These are phyloP conservation scores for Troglohyphantes excavatus DNA, from an alignment of 2,888 invertebrate genomes.

Conservation along the genomic window DNA sequence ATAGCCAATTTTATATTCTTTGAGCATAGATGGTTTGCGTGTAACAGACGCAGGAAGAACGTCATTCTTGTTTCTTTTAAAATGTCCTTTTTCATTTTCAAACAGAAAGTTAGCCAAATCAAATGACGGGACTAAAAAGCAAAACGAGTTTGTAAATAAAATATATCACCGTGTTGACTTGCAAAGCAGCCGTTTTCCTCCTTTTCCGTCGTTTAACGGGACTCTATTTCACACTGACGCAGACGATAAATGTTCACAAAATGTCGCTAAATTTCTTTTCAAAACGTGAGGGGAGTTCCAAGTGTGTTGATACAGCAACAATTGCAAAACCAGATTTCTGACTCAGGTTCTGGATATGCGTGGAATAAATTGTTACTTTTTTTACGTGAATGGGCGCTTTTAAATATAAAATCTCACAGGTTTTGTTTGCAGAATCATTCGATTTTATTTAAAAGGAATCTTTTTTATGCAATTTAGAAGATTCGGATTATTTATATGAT, in stretches of 20 bases:
- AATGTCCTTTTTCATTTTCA: conserved; percentile 17
- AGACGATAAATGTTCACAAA: conserved; percentile 53
- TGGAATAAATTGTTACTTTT: neutral
- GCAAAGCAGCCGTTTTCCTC: conserved; percentile 48
- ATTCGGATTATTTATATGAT: no score
- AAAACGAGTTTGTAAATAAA: conserved; percentile 53
- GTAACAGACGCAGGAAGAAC: no score
- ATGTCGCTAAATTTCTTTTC: conserved; percentile 40
- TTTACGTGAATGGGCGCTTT: neutral
- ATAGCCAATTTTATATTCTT: no score
- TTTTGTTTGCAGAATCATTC: no score
- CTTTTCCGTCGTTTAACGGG: conserved; percentile 27
- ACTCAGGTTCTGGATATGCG: neutral
- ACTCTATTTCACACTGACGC: conserved; percentile 45
- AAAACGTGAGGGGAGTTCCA: conserved; percentile 18
- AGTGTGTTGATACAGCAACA: neutral
- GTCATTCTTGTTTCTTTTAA: no score
- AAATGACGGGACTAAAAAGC: conserved; percentile 14
- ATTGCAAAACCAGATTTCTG: neutral
- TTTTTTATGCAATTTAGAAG: no score
- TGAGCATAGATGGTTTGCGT: no score
- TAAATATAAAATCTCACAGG: neutral
- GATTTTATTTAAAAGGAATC: no score
- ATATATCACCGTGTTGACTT: conserved; percentile 60
- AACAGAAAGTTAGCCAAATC: conserved; percentile 21